Conservation (phyloP, 2,888 invertebrate genomes). For the Lydus trimaculatus region DNA sequence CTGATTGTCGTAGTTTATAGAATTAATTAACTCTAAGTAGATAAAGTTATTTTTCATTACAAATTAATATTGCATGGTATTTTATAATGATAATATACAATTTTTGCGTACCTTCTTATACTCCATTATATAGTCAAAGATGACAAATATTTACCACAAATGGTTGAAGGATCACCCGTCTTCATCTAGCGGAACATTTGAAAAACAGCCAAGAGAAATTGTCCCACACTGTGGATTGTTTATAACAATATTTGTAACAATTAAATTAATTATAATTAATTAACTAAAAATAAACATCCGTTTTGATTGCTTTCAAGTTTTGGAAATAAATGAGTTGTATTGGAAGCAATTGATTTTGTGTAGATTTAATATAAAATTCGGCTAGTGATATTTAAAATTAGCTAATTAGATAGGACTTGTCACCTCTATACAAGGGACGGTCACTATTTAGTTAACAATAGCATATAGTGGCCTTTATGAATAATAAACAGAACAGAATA, state of each 20-base stretch:
- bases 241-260: slow-evolving; percentile 26
- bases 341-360: neutral
- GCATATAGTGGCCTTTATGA: slow-evolving; percentile 56
- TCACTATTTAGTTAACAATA: slow-evolving; percentile 45
- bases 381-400: slow-evolving; percentile 55
- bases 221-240: slow-evolving; percentile 40
- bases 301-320: neutral
- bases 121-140: slow-evolving; percentile 37
- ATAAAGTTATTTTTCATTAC: slow-evolving; percentile 55
- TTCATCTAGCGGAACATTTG: slow-evolving; percentile 35
- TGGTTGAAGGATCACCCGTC: slow-evolving; percentile 48
- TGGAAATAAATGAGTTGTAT: neutral
- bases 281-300: neutral
- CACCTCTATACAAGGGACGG: slow-evolving; percentile 56
- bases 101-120: slow-evolving; percentile 47
- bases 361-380: slow-evolving; percentile 40
- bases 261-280: neutral
- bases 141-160: slow-evolving; percentile 43
- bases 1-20: slow-evolving; percentile 49
- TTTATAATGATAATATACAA: slow-evolving; percentile 42
- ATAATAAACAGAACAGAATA: slow-evolving; percentile 31
- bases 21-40: slow-evolving; percentile 41
- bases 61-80: slow-evolving; percentile 50
- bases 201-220: slow-evolving; percentile 42
- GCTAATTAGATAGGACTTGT: slow-evolving; percentile 46